Evolutionary conservation across 2,888 invertebrate genomes (phyloP), one percentile per base, ranked within the genome.

Genomic region (Limnephilus marmoratus): DNA sequence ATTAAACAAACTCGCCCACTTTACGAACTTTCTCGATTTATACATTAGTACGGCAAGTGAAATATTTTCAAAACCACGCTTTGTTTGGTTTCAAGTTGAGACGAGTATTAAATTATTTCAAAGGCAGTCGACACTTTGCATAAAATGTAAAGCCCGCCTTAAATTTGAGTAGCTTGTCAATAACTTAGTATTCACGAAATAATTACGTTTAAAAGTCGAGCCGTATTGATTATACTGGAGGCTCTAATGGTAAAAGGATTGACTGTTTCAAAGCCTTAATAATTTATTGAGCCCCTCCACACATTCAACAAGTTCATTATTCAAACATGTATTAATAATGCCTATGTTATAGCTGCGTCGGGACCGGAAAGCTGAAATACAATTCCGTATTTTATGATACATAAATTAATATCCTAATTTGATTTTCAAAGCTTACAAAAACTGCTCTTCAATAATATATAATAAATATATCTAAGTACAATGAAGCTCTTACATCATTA

Each of bases 1-100:
- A 87, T 29, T 85, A 85, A 85, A 85, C 85, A 85, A 85, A 85
- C 85, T 85, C 37, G 18, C 41, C 85, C 85, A 41, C n/a, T 37
- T 85, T 85, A 12, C 85, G 13, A 85, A 85, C 34, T 68, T 68
- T 68, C 68, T n/a, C 68, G 68, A 68, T 68, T 68, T n/a, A 68
- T 68, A 68, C 68, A 68, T 68, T 68, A 68, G 68, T 68, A 68
- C 31, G 31, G 82, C 18, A 83, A 83, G 34, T 34, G 18, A 83
- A 34, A 83, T 83, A 83, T 83, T 83, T 68, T 68, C 68, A n/a
- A 68, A 68, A 68, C 68, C 68, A 68, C 68, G 68, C 68, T 68
- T 68, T 68, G 68, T 68, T 68, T 68, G 24, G 68, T 68, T 68
- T 68, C 24, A 68, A 68, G 68, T 68, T 24, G 68, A 18, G 68